A percentile compares a stretch with the other conserved stretches of the same genome.
Evolutionary conservation across 2,888 invertebrate genomes (phyloP).

Genomic region (Himalopsyche tibetana): DNA sequence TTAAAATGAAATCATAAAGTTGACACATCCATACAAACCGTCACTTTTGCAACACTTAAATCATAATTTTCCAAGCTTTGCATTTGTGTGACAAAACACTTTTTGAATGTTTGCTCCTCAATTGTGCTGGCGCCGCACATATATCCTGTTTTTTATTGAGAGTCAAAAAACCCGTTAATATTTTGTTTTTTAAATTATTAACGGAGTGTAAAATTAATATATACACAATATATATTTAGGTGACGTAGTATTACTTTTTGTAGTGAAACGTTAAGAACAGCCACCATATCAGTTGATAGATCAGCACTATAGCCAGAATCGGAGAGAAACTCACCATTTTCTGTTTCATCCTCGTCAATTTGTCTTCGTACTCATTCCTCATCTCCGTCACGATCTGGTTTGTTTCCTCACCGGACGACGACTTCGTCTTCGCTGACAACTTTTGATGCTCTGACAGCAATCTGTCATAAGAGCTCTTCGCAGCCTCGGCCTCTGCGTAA

Average conservation of each 20-base stretch:
- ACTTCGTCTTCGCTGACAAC: conserved; percentile 68
- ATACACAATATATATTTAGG: neutral
- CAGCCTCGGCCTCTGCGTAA: conserved; percentile 69
- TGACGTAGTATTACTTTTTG: neutral
- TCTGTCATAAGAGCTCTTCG: conserved; percentile 65
- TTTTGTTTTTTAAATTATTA: too few relatives aligned
- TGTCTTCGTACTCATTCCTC: conserved; percentile 83
- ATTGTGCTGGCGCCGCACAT: too few relatives aligned
- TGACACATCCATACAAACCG: too few relatives aligned
- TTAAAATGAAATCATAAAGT: too few relatives aligned
- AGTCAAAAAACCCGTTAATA: too few relatives aligned
- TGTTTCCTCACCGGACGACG: conserved; percentile 67
- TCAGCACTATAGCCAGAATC: conserved; percentile 73
- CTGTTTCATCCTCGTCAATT: conserved; percentile 86
- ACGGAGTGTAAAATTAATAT: neutral
- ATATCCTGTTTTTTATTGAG: too few relatives aligned
- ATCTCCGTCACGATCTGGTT: conserved; percentile 74
- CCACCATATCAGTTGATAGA: conserved; percentile 75
- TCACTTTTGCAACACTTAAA: too few relatives aligned
- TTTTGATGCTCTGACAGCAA: conserved; percentile 48
- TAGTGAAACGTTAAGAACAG: conserved; percentile 47
- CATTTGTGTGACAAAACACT: too few relatives aligned
- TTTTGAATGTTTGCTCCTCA: too few relatives aligned
- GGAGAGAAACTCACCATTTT: conserved; percentile 85
- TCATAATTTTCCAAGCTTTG: too few relatives aligned